Conservation (phyloP, 2,888 invertebrate species). For the Orchesella flavescens region DNA sequence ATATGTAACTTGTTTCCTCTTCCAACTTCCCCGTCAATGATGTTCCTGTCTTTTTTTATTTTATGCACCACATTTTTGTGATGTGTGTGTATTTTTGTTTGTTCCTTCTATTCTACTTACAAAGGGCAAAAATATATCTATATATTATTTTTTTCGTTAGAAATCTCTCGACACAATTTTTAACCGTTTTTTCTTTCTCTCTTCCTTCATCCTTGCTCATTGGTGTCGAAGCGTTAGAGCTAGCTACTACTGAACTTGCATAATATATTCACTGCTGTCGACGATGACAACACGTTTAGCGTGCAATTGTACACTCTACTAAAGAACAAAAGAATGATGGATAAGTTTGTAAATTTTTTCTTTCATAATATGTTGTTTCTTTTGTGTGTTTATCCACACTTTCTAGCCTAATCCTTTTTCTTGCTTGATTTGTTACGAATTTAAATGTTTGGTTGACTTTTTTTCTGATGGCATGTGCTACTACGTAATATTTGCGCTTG, state of each 20-base stretch:
- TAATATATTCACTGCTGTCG: neutral
- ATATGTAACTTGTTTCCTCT: conserved; percentile 37
- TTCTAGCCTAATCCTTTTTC: conserved; percentile 2
- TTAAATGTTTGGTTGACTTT: neutral
- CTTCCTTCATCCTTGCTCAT: neutral
- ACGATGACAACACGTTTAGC: conserved; percentile 22
- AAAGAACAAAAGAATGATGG: conserved; percentile 12
- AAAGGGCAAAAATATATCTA: conserved; percentile 7
- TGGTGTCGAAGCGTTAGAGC: neutral
- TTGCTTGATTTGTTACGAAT: conserved; percentile 20
- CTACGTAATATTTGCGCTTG: too few relatives aligned
- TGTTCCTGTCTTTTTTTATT: conserved; percentile 53
- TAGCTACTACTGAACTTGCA: neutral
- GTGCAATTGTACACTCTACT: conserved; percentile 11
- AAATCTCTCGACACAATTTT: conserved; percentile 50
- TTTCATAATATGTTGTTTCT: neutral
- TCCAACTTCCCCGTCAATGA: conserved; percentile 49
- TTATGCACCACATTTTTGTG: conserved; percentile 49
- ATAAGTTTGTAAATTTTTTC: conserved; percentile 15
- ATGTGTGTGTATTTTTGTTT: conserved; percentile 7
- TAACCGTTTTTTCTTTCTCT: conserved; percentile 27
- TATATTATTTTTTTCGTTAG: conserved; percentile 27
- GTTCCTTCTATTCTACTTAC: conserved; percentile 3
- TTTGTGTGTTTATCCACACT: neutral
- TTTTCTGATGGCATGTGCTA: neutral